Conservation (phyloP, 2,888 invertebrate genomes). For the Listrodromus nycthemerus region DNA sequence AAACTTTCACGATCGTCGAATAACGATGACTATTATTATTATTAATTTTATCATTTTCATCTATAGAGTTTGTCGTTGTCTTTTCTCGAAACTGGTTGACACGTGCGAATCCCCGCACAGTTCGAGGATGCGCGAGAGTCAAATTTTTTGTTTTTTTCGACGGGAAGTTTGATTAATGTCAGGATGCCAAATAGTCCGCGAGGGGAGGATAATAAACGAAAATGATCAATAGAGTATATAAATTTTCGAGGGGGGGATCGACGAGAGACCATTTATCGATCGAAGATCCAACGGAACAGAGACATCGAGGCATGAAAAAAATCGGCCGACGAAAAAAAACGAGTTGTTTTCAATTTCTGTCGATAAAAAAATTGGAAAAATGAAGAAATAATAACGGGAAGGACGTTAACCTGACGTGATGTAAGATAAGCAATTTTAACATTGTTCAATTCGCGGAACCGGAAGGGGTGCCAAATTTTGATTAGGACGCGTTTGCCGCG, state of each 20-base stretch:
- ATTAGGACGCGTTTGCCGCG: constrained; percentile 27
- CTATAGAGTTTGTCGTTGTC: constrained; percentile 34
- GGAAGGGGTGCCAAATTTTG: constrained; percentile 49
- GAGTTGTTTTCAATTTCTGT: background rate
- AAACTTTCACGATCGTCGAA: constrained; percentile 25
- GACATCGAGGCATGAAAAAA: background rate
- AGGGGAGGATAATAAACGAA: constrained; percentile 5
- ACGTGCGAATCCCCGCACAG: background rate
- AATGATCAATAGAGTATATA: constrained; percentile 24
- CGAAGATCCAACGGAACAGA: constrained; percentile 29
- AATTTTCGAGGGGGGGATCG: background rate
- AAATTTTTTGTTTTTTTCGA: constrained; percentile 32
- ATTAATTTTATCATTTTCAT: background rate
- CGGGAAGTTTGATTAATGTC: constrained; percentile 26
- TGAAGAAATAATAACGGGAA: background rate
- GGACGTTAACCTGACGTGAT: background rate
- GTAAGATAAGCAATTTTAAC: constrained; percentile 15
- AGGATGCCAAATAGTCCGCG: constrained; percentile 47
- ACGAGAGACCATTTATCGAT: background rate
- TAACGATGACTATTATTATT: background rate
- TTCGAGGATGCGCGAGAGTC: background rate
- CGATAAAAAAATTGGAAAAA: background rate
- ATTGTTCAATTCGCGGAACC: constrained; percentile 32
- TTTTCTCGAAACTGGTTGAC: constrained; percentile 15
- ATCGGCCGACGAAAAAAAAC: background rate